These are phyloP conservation scores for Papilio elwesi DNA, from an alignment of 2,888 invertebrate species.

Conservation along the genomic window DNA sequence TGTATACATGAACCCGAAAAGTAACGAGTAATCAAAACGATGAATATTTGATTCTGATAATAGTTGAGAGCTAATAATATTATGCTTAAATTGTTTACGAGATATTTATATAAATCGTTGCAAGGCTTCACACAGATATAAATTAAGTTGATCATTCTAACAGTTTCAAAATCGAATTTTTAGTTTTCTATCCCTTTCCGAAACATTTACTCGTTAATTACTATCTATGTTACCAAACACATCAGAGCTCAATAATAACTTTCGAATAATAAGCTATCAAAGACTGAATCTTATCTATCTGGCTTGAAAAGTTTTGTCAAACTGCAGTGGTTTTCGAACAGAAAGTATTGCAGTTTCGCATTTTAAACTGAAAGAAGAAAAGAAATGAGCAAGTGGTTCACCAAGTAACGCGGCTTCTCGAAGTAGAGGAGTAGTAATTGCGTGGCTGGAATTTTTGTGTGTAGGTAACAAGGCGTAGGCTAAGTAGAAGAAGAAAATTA, in stretches of 20 bases:
- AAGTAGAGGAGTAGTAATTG: too few relatives aligned
- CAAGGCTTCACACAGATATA: neutral
- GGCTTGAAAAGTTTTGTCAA: conserved; percentile 5
- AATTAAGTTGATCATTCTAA: neutral
- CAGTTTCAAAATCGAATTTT: neutral
- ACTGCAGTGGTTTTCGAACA: conserved; percentile 7
- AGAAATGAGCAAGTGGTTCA: too few relatives aligned
- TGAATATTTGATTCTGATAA: too few relatives aligned
- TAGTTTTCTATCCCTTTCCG: neutral
- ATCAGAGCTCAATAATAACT: conserved; percentile 5
- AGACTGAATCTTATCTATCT: conserved; percentile 19
- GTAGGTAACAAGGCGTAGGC: too few relatives aligned
- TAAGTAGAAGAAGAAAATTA: too few relatives aligned
- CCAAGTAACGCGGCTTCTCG: too few relatives aligned
- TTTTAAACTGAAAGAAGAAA: neutral
- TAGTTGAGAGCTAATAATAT: too few relatives aligned
- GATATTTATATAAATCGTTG: too few relatives aligned
- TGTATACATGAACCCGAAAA: too few relatives aligned
- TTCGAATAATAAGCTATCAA: conserved; percentile 11
- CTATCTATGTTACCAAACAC: neutral
- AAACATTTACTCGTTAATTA: neutral
- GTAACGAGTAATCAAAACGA: too few relatives aligned
- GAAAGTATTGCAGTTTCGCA: conserved; percentile 11
- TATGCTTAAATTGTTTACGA: too few relatives aligned
- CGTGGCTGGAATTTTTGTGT: too few relatives aligned